These are phyloP conservation scores for Lathamus discolor DNA, from an alignment of 2,113 vertebrate species.

Conservation along the genomic window DNA sequence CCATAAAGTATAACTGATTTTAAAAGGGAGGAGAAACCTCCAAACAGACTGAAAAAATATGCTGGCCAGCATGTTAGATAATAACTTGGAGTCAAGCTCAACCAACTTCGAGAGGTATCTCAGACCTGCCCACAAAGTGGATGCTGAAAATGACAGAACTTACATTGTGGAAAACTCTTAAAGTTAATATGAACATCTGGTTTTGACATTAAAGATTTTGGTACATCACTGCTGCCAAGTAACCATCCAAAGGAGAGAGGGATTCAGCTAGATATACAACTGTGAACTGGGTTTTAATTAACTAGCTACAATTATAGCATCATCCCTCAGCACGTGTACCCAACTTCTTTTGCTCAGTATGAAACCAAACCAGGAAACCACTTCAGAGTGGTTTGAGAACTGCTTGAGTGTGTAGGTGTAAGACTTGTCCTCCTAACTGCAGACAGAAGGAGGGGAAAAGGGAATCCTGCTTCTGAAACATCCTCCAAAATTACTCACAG, in stretches of 20 bases:
- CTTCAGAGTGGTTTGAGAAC: not conserved
- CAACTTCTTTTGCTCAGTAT: not conserved
- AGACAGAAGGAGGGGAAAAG: not conserved
- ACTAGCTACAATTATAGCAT: not conserved
- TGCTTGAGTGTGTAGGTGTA: not conserved
- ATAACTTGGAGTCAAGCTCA: conserved; percentile 33
- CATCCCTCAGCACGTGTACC: not conserved
- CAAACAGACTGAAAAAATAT: not conserved
- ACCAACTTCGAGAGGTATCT: conserved; percentile 8
- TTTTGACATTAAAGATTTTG: conserved; percentile 40
- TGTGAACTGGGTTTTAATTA: not conserved
- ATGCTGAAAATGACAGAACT: conserved; percentile 9
- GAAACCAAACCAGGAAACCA: not conserved
- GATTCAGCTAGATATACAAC: not conserved
- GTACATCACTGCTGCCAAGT: not conserved
- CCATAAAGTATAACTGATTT: not conserved
- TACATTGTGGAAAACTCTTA: not conserved
- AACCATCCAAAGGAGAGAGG: not conserved
- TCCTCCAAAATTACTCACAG: not conserved
- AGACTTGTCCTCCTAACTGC: not conserved
- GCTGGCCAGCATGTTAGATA: conserved; percentile 6
- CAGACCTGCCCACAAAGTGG: not conserved
- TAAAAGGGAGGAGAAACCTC: not conserved
- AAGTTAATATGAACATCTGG: conserved; percentile 1
- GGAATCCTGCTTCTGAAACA: not conserved